Base-by-base conservation (phyloP, 2,888 invertebrate genomes). In the Phlogophora meticulosa region DNA sequence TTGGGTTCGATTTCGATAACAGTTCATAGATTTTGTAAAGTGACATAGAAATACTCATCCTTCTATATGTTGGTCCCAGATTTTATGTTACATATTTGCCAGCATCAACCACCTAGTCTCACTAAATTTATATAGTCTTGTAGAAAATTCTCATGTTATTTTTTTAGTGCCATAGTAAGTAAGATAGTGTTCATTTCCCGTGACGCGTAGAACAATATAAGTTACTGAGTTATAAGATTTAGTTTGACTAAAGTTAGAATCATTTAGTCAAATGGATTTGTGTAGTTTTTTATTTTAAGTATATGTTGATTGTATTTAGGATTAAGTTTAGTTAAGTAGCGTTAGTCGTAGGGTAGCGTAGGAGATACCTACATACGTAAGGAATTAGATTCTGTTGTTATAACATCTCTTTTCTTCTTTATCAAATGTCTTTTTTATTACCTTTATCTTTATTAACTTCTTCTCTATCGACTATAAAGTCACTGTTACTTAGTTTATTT, bases 281-380 rank as follows among this genome's bases (percentile, higher is more conserved):
- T 22, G 15, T 58, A 40, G 17, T 24, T 69, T 63, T 72, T 66
- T 62, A 11, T 78, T 80, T 52, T 28, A 28, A 2, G 28, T 28
- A 28, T 24, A 10, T 4, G 1, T 40, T 40, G 9, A 43, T 69
- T 78, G 72, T 42, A 79, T 73, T 70, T 84, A 83, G 76, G 40
- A 43, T 61, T 84, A 78, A 79, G 69, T 65, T 63, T 73, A 48
- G 42, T 63, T 62, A 53, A 24, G 59, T 59, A 78, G 68, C 57
- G 10, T 71, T 81, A 81, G 58, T 45, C 42, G 52, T 86, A 82
- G 81, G 53, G 80, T 82, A 81, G 76, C 36, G 56, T 78, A 66
- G 72, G 56, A 56, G 32, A 74, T 74, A 74, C 65, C 76, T 76
- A 72, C 63, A 79, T 76, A 76, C 72, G 72, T 79, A 79, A 76